Percentiles rank a stretch among this genome's conserved stretches.
phyloP scores from a whole-genome alignment of 2,113 vertebrate species.

The Sinocyclocheilus maitianheensis region DNA sequence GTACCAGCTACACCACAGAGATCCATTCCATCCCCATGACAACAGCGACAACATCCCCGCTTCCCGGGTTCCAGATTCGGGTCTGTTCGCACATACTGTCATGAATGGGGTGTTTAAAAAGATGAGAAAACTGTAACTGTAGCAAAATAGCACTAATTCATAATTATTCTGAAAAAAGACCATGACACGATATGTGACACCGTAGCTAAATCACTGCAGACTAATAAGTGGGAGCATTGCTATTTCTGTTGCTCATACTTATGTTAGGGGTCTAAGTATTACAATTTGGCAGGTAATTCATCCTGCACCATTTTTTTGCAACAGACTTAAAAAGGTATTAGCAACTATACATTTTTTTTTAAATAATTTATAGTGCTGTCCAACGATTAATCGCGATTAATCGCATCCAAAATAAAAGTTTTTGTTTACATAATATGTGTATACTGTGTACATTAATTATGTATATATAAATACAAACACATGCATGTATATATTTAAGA shows the following conservation, averaged over 20 bases:
- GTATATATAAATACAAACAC: no score
- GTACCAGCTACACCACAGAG: neutral
- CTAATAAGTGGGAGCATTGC: neutral
- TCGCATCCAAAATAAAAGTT: no score
- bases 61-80: conserved; percentile 4
- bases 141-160: neutral
- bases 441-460: no score
- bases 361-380: neutral
- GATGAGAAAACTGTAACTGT: neutral
- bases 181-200: neutral
- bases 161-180: neutral
- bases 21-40: conserved; percentile 39
- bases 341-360: neutral
- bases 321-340: neutral
- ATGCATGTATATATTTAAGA: no score
- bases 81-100: neutral
- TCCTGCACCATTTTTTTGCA: neutral
- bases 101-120: conserved; percentile 1
- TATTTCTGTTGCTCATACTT: neutral
- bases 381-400: no score
- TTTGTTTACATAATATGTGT: no score
- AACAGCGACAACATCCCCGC: conserved; percentile 48
- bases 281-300: neutral
- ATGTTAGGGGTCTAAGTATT: neutral
- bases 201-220: conserved; percentile 8